These are phyloP conservation scores for Mythimna albipuncta DNA, from an alignment of 2,888 invertebrate genomes.

Conservation along the genomic window DNA sequence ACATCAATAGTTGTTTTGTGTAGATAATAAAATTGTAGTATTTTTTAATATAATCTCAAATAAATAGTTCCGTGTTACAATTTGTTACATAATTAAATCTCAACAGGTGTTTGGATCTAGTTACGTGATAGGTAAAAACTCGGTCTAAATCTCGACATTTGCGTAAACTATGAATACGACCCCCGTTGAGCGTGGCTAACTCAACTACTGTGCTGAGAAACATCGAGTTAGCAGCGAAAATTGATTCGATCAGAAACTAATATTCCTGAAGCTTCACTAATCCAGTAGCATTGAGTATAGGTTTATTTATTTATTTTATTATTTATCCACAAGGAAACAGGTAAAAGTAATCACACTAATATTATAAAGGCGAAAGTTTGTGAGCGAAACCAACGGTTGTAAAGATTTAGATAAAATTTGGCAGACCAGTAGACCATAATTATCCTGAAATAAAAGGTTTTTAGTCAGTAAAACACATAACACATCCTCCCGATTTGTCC, in stretches of 20 bases:
- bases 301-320: too few relatives aligned
- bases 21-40: not conserved
- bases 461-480: too few relatives aligned
- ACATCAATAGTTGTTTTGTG: not conserved
- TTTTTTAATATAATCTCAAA: not conserved
- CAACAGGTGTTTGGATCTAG: constrained; percentile 10
- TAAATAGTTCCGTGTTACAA: constrained; percentile 1
- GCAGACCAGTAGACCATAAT: too few relatives aligned
- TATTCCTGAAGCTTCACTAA: not conserved
- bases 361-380: too few relatives aligned
- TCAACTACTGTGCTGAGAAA: constrained; percentile 14
- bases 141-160: constrained; percentile 26
- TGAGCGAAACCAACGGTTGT: too few relatives aligned
- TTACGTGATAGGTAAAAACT: constrained; percentile 17
- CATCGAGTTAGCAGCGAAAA: not conserved
- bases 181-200: constrained; percentile 26
- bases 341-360: too few relatives aligned
- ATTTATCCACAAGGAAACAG: too few relatives aligned
- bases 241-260: constrained; percentile 9
- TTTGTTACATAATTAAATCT: constrained; percentile 18
- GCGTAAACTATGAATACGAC: constrained; percentile 46
- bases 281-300: too few relatives aligned
- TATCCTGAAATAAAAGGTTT: too few relatives aligned
- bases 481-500: too few relatives aligned
- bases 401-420: too few relatives aligned